These are phyloP conservation scores for Apis dorsata DNA, from an alignment of 1,140 invertebrate species.

Conservation along the genomic window DNA sequence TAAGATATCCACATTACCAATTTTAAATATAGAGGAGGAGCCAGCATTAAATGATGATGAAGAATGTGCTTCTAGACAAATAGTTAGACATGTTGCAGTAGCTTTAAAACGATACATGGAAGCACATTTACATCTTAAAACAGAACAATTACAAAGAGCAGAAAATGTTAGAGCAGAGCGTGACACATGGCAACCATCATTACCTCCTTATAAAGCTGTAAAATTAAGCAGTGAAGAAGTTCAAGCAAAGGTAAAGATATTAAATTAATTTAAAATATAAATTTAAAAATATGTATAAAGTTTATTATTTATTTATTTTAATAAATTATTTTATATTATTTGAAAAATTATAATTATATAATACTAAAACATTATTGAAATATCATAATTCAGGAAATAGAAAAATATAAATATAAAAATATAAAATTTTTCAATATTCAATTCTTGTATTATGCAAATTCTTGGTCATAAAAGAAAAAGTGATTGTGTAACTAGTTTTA, in stretches of 20 bases:
- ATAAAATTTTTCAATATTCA: no score
- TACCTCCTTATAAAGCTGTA: slow-evolving; percentile 86
- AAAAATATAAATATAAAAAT: background rate
- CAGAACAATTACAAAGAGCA: slow-evolving; percentile 87
- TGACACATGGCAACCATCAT: slow-evolving; percentile 75
- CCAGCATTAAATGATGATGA: slow-evolving; percentile 92
- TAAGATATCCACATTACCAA: slow-evolving; percentile 91
- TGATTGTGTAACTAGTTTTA: no score
- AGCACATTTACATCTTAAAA: slow-evolving; percentile 92
- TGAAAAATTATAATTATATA: background rate
- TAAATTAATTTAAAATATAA: background rate
- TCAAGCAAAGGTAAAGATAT: slow-evolving; percentile 83
- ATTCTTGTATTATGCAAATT: no score
- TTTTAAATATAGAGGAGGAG: slow-evolving; percentile 87
- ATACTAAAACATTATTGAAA: background rate
- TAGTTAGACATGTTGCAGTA: slow-evolving; percentile 94
- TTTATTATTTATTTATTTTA: background rate
- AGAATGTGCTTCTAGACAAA: slow-evolving; percentile 95
- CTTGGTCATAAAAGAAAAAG: no score
- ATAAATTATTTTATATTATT: background rate
- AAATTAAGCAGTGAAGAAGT: slow-evolving; percentile 88
- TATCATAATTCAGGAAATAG: background rate
- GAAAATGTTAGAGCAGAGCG: slow-evolving; percentile 78
- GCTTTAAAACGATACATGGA: slow-evolving; percentile 96
- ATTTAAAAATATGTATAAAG: background rate